phyloP scores from a whole-genome alignment of 2,888 invertebrate species.

The Himalopsyche japonica region DNA sequence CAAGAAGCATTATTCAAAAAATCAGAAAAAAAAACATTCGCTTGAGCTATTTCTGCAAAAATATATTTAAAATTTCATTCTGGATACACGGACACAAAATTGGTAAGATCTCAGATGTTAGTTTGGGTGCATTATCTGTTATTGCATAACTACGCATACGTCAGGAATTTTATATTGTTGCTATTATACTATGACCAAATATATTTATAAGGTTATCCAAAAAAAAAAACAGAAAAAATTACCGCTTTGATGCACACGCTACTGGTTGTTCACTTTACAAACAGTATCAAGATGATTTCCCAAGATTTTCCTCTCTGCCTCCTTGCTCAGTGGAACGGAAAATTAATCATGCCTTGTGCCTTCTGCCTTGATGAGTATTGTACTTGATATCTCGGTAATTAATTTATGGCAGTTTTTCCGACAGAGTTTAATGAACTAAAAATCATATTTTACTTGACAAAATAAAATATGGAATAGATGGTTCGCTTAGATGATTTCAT shows the following conservation, averaged over 20 bases:
- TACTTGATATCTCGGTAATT: background rate
- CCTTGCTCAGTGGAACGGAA: background rate
- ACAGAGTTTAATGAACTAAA: background rate
- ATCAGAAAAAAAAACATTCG: too few species aligned
- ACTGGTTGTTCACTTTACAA: background rate
- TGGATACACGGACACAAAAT: too few species aligned
- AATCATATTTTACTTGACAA: background rate
- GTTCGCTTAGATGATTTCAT: background rate
- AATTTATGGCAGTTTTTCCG: background rate
- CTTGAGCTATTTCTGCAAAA: too few species aligned
- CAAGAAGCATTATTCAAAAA: too few species aligned
- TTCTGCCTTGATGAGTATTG: background rate
- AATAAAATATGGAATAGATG: background rate
- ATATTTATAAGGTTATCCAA: too few species aligned
- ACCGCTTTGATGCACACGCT: background rate
- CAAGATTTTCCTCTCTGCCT: background rate
- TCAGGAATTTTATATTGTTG: too few species aligned
- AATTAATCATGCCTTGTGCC: background rate
- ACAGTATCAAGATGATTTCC: background rate
- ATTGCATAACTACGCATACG: too few species aligned
- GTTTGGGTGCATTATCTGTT: too few species aligned
- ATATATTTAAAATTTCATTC: too few species aligned
- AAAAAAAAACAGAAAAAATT: too few species aligned
- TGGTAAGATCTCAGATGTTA: too few species aligned
- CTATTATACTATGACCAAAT: too few species aligned